These are phyloP conservation scores for Chalcosyrphus nemorum DNA, from an alignment of 2,888 invertebrate genomes.

Conservation along the genomic window DNA sequence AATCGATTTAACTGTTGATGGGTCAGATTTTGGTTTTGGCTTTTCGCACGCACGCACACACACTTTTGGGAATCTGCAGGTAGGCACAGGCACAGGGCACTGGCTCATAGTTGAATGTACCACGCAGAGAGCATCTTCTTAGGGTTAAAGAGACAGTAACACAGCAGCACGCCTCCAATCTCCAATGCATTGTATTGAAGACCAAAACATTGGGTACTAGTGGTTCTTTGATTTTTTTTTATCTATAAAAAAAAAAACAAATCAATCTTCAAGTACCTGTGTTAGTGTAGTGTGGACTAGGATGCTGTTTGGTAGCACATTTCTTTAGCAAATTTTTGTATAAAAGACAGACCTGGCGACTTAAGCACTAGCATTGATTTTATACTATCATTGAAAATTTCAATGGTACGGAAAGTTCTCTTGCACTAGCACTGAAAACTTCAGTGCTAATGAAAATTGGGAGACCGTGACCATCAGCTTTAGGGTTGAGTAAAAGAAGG, in stretches of 20 bases:
- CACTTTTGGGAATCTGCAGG: conserved; percentile 30
- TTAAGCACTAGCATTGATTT: too few species aligned
- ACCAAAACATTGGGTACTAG: conserved; percentile 28
- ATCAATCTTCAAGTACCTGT: conserved; percentile 9
- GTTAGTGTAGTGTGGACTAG: not conserved
- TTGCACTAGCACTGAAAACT: not conserved
- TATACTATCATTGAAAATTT: too few species aligned
- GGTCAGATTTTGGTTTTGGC: conserved; percentile 22
- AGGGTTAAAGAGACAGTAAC: conserved; percentile 35
- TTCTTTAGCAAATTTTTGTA: too few species aligned
- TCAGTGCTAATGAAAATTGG: too few species aligned
- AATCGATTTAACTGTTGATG: conserved; percentile 14
- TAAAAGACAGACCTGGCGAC: too few species aligned
- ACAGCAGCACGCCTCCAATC: conserved; percentile 75
- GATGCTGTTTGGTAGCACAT: conserved; percentile 19
- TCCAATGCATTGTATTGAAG: conserved; percentile 59
- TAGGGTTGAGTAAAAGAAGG: too few species aligned
- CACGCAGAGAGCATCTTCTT: conserved; percentile 3
- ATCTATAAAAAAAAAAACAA: conserved; percentile 38
- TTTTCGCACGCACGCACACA: conserved; percentile 60
- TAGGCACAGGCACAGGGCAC: conserved; percentile 5
- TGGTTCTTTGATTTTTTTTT: conserved; percentile 38
- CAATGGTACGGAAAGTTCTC: not conserved
- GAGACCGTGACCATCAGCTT: too few species aligned
- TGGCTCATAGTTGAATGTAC: not conserved